Percentiles rank a stretch among this genome's conserved stretches.
Conservation (phyloP, 2,113 vertebrate species). For the Peromyscus maniculatus region DNA sequence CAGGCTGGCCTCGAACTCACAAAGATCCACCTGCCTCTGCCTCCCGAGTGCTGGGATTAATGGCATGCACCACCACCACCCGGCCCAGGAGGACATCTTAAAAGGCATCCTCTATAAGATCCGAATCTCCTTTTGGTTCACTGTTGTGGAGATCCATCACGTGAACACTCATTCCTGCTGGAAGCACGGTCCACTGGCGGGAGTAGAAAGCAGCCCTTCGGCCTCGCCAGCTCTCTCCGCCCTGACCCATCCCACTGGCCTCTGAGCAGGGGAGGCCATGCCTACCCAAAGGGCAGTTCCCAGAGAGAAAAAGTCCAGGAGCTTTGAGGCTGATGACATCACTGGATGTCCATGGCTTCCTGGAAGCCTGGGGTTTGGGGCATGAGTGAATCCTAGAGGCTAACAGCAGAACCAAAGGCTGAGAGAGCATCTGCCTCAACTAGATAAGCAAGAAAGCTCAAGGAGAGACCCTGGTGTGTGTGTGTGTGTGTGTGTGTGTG, state of each 20-base stretch:
- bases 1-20: no score
- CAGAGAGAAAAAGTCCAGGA: not conserved
- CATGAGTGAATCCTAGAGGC: not conserved
- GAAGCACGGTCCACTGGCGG: not conserved
- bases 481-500: not conserved
- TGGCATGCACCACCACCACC: no score
- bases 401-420: not conserved
- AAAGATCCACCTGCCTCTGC: no score
- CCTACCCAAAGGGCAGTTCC: not conserved
- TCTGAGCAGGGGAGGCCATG: fast-evolving
- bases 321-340: not conserved
- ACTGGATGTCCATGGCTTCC: not conserved
- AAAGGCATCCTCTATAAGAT: not conserved
- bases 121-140: not conserved
- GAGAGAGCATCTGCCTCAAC: not conserved
- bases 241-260: fast-evolving
- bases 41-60: no score
- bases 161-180: not conserved
- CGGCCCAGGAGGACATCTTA: fast-evolving
- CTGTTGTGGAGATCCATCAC: not conserved
- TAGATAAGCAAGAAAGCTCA: not conserved
- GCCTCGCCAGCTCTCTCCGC: fast-evolving
- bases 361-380: not conserved
- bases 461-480: not conserved
- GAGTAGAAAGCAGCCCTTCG: not conserved